A percentile compares a stretch with the other conserved stretches of the same genome.
Evolutionary conservation across 2,797 vertebrate genomes (phyloP).

Genomic region (Chelon labrosus): DNA sequence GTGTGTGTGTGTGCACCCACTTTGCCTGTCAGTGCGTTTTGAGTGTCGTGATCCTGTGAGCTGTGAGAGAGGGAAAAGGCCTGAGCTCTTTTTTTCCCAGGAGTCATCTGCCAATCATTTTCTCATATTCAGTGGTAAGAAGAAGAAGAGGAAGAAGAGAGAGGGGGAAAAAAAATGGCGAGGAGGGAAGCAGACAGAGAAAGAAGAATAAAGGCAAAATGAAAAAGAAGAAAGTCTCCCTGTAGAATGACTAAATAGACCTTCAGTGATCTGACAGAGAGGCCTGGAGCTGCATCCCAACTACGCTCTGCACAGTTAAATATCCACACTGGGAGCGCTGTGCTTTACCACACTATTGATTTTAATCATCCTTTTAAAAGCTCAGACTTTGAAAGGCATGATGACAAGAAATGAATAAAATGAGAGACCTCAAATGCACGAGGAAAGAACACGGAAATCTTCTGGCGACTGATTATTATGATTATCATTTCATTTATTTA

Average conservation of each 20-base stretch:
- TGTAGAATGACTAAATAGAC: constrained; percentile 82
- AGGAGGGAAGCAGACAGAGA: constrained; percentile 58
- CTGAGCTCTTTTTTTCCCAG: constrained; percentile 76
- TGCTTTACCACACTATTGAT: constrained; percentile 80
- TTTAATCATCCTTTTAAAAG: constrained; percentile 81
- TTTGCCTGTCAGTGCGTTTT: constrained; percentile 71
- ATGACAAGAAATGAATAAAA: constrained; percentile 53
- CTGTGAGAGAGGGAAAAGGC: constrained; percentile 73
- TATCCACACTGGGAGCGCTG: constrained; percentile 65
- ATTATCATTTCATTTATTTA: background rate
- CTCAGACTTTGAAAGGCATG: constrained; percentile 25
- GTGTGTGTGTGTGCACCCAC: constrained; percentile 20
- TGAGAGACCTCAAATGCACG: constrained; percentile 43
- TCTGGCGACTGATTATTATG: constrained; percentile 3
- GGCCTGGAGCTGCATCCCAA: constrained; percentile 82
- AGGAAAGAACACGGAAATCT: constrained; percentile 45
- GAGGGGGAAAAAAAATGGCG: constrained; percentile 45
- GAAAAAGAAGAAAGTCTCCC: constrained; percentile 74
- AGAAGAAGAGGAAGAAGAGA: constrained; percentile 41
- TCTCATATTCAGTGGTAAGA: constrained; percentile 74
- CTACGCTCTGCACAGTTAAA: constrained; percentile 67
- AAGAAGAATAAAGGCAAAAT: constrained; percentile 45
- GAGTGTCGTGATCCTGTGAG: constrained; percentile 78
- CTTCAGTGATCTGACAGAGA: constrained; percentile 80
- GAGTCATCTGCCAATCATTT: constrained; percentile 87